Conservation (phyloP, 2,888 invertebrate genomes). For the Mesorhabditis sp. region DNA sequence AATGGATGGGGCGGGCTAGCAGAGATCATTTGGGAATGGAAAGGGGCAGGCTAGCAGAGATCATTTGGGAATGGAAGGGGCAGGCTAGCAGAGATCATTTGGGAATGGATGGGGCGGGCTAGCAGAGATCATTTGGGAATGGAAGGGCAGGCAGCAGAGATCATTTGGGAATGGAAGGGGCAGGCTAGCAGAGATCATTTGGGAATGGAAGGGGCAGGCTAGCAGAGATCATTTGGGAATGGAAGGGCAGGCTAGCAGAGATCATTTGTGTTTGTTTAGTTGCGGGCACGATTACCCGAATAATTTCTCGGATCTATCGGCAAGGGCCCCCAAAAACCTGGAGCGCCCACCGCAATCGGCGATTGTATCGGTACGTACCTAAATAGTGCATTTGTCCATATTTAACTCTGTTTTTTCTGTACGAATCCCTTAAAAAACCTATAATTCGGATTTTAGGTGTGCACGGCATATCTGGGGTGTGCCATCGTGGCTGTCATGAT, state of each 20-base stretch:
- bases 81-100: not conserved
- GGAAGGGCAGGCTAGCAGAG: not conserved
- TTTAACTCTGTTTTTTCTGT: too few relatives aligned
- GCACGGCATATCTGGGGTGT: slow-evolving; percentile 76
- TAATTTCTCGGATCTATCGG: slow-evolving; percentile 36
- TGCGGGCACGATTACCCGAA: slow-evolving; percentile 50
- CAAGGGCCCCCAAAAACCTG: slow-evolving; percentile 60
- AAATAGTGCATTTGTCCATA: too few relatives aligned
- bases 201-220: too few relatives aligned
- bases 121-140: not conserved
- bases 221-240: too few relatives aligned
- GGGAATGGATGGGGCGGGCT: too few relatives aligned
- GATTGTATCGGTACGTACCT: not conserved
- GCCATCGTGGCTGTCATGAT: slow-evolving; percentile 80
- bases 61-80: not conserved
- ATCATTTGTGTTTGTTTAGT: slow-evolving; percentile 18
- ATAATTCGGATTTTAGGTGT: slow-evolving; percentile 15
- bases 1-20: too few relatives aligned
- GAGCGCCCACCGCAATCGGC: slow-evolving; percentile 73
- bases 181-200: too few relatives aligned
- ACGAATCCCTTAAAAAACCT: slow-evolving; percentile 10
- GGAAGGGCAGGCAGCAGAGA: not conserved
- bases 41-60: too few relatives aligned
- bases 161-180: too few relatives aligned
- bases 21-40: not conserved